Base-by-base conservation (phyloP, 2,113 vertebrate species). In the Muntiacus muntjak region DNA sequence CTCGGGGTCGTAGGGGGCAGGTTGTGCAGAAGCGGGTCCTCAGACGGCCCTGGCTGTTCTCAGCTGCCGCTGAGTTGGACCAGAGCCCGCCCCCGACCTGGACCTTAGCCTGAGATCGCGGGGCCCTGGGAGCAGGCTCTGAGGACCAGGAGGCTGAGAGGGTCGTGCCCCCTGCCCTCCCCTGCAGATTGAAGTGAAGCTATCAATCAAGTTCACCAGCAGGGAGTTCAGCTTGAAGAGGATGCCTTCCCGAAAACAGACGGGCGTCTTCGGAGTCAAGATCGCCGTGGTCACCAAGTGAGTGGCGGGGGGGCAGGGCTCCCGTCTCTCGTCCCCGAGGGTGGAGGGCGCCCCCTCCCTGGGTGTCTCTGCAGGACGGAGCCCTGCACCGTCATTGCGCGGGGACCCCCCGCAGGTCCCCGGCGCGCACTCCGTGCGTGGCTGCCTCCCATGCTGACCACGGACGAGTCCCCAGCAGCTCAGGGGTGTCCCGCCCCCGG, bases 191-290 rank as follows among this genome's bases (percentile, higher is more conserved):
- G 99, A 99, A 98, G 99, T 99, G 95, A 99, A 99, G 96, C 98
- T 99, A 7, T 99, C 99, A 0, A 98, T 99, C 97, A 99, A 99
- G 99, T 99, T 99, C 97, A 99, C 99, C 91, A 99, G 99, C 93
- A 99, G 99, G 54, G 99, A 99, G 97, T 99, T 99, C 96, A 99
- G 99, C 98, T 98, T 99, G 98, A 99, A 99, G 97, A 99, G 99
- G 97, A 99, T 99, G 99, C 99, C 99, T 0, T 99, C 99, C 25
- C 98, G 99, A 76, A 99, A 99, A 90, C 99, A 99, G 96, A 99
- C 99, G 0, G 99, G 99, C 0, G 99, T 99, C 87, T 99, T 99
- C 36, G 99, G 99, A 62, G 98, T 99, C 97, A 99, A 99, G 99
- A 99, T 99, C 7, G 99, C 99, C 0, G 99, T 99, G 5, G 99